Base-by-base conservation (phyloP, 2,888 invertebrate genomes). In the Cheilosia urbana region DNA sequence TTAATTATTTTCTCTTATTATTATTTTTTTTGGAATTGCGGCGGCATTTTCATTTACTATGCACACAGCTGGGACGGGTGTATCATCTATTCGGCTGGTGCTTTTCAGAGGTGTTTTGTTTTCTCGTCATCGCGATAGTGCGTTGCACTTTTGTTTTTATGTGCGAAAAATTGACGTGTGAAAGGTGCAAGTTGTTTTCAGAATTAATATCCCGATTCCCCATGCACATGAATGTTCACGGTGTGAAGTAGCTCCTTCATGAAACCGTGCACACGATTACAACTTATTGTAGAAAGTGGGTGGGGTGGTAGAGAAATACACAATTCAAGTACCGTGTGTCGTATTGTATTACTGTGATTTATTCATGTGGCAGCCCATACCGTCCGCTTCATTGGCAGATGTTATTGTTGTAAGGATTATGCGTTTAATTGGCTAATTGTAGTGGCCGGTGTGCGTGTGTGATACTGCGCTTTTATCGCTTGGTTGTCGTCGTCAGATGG, bases 371-470 rank as follows among this genome's bases (percentile, higher is more conserved):
- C 13, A 21, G 4, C 13, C 13, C 15, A 24, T 21, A 27, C 51
- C 21, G 34, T 53, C 40, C 51, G 51, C 37, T 40, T 57, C 47
- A 73, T 83, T 62, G 51, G 34, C 40, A 53, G 77, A 66, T 62
- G 83, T 40, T 60, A 15, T 72, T 63, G 49, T 63, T 73, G 69
- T 58, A 55, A 77, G 60, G 62, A 82, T 57, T 72, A 37, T 62
- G 77, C 66, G 45, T 76, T 65, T 37, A 72, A 65, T 65, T 76
- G 58, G 27, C 58, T 69, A 42, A 19, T 49, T 42, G 47, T 21
- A 11, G 17, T 19, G 13, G 2, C 42, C 42, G 27, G 51, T 66
- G 45, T 66, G 24, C 51, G 11, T 19, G 19, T 40, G 17, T 13
- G 24, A 45, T 49, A 47, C 37, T 24, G 15, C 37, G 47, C 42